Base-by-base conservation (phyloP, 2,797 vertebrate genomes). In the Perdix hodgsoniae region DNA sequence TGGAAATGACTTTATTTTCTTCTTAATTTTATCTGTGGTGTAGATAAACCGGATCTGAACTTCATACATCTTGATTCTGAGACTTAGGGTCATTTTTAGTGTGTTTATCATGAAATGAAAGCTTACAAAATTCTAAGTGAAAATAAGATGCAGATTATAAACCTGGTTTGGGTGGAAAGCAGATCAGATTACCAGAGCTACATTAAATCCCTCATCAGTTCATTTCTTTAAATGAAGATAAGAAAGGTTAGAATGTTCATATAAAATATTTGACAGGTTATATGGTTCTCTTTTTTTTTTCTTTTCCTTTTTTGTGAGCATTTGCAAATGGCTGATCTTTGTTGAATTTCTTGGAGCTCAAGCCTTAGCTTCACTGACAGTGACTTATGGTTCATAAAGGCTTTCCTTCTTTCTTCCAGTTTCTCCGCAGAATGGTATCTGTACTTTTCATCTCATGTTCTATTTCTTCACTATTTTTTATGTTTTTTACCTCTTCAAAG, bases 61-160 rank as follows among this genome's bases (percentile, higher is more conserved):
- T 93, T 96, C 52, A 33, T 66, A 13, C 19, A 72, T 77, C 40
- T 49, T 66, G 17, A 44, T 94, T 90, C 39, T 49, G 87, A 88
- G 70, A 87, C 91, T 83, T 66, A 50, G 87, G 83, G 66, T 75
- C 2, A n/a, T 82, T 86, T 78, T 75, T 83, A 22, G 12, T 18
- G 45, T 85, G 59, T 86, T 86, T 88, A n/a, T 70, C 47, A 83
- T 78, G 24, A 83, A 88, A 65, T 57, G 57, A 83, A 87, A 81
- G 42, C 37, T 83, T 78, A 14, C 2, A 44, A 75, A 72, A 47
- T 86, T 83, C 66, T 40, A 56, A 81, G 29, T 50, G 77, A 56
- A 83, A 84, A 64, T 84, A 70, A 44, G 60, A 79, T 83, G 47
- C 42, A 82, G 59, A 77, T 91, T 27, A 59, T 40, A 66, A 86